These are phyloP conservation scores for Trochalopteron elliotii DNA, from an alignment of 2,113 vertebrate species.

Conservation along the genomic window DNA sequence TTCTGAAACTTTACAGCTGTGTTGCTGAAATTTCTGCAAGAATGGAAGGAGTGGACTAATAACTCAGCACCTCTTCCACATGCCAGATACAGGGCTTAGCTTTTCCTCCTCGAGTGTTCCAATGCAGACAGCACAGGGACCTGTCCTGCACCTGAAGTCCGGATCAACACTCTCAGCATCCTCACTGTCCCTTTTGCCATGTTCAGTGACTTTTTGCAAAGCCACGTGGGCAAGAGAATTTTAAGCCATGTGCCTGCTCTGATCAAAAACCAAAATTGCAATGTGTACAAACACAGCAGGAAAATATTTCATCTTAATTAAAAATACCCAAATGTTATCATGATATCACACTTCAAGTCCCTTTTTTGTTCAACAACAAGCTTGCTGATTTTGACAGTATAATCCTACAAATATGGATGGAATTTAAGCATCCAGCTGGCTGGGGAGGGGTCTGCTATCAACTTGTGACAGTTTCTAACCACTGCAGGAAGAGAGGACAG, in stretches of 20 bases:
- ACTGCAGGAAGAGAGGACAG: rapidly evolving
- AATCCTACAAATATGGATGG: background rate
- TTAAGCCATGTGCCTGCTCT: background rate
- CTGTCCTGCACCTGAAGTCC: background rate
- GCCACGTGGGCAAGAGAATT: background rate
- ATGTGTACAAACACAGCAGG: background rate
- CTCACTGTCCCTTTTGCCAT: rapidly evolving
- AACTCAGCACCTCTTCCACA: background rate
- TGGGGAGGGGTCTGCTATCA: background rate
- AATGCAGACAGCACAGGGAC: background rate
- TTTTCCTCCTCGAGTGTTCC: background rate
- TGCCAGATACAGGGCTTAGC: background rate
- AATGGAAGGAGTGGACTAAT: background rate
- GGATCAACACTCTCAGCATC: background rate
- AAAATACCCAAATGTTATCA: background rate
- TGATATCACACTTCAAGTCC: background rate
- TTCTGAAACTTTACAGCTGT: background rate
- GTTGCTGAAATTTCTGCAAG: background rate
- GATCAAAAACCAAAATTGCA: background rate
- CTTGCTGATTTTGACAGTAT: background rate
- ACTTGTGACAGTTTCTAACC: rapidly evolving
- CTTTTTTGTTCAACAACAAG: background rate
- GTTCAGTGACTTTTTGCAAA: background rate
- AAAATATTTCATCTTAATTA: background rate
- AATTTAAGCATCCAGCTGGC: background rate